These are phyloP conservation scores for Lamellibrachia satsuma DNA, from an alignment of 2,888 invertebrate genomes.

Conservation along the genomic window DNA sequence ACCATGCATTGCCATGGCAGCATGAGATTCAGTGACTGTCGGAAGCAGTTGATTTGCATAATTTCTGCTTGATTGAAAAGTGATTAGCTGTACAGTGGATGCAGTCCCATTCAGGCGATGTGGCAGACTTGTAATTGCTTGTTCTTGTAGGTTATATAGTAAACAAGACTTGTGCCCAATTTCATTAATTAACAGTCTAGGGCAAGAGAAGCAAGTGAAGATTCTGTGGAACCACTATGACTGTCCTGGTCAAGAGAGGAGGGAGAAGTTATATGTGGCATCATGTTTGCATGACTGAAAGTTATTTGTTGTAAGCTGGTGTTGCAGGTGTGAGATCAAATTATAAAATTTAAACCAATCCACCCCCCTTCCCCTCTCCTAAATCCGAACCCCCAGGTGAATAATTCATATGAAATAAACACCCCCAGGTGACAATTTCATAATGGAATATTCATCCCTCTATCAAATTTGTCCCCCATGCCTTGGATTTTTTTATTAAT, in stretches of 20 bases:
- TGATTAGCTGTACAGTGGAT: background rate
- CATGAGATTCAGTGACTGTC: background rate
- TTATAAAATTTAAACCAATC: too few relatives aligned
- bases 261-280: background rate
- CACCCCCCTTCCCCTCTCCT: too few relatives aligned
- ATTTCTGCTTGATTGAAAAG: slow-evolving; percentile 10
- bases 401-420: too few relatives aligned
- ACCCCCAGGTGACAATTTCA: too few relatives aligned
- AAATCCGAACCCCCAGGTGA: too few relatives aligned
- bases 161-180: background rate
- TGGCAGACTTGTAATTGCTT: background rate
- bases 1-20: background rate
- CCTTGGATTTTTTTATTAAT: too few relatives aligned
- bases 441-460: too few relatives aligned
- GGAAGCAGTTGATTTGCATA: slow-evolving; percentile 12
- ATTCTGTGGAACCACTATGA: too few relatives aligned
- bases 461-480: too few relatives aligned
- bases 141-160: background rate
- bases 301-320: background rate
- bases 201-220: too few relatives aligned
- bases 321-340: too few relatives aligned
- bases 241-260: too few relatives aligned
- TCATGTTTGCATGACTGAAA: background rate
- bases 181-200: background rate
- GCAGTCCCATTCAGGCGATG: background rate